Evolutionary conservation across 2,113 vertebrate genomes (phyloP), one percentile per base, ranked within the genome.

Genomic region (Labeo rohita): DNA sequence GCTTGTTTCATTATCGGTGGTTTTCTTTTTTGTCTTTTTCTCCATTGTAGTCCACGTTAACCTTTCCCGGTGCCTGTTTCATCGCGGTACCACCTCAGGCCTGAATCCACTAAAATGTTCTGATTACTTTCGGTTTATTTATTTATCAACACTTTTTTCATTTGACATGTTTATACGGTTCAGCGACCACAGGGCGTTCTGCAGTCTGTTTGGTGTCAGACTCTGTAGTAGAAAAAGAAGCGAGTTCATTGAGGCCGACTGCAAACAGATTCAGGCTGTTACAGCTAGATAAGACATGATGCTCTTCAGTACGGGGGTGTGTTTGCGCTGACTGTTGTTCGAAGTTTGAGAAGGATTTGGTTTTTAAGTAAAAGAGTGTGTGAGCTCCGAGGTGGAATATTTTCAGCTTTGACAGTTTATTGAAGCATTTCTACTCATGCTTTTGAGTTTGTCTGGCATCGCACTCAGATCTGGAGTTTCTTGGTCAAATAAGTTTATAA

Each of bases 31-130:
- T 78, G 50, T 85, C 59, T 85, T 54, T 77, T 45, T 77, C 56
- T 80, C 77, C 65, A 78, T 80, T 90, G 84, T 82, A 74, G 85
- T 89, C 85, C 84, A 89, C 8, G 3, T 91, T 87, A 94, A 93
- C 92, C 92, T 92, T 88, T 88, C 75, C 16, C 75, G 85, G 89
- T 90, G 89, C 92, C 90, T 94, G 91, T 85, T 89, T 49, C 13
- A 52, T 88, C 66, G 8, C 23, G 47, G 13, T 28, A 18, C 63
- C 79, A 85, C 87, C 80, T 91, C 87, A 88, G 86, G 75, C 75
- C 56, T 80, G 84, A 50, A 36, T 82, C 73, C 89, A 87, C 87
- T 88, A 75, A 88, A 73, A 74, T 68, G 63, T 88, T 90, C 89
- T 92, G 87, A 92, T 92, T 90, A 89, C 87, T 90, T 85, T 87